phyloP scores from a whole-genome alignment of 2,888 invertebrate species.

The Perizoma flavofasciatum region DNA sequence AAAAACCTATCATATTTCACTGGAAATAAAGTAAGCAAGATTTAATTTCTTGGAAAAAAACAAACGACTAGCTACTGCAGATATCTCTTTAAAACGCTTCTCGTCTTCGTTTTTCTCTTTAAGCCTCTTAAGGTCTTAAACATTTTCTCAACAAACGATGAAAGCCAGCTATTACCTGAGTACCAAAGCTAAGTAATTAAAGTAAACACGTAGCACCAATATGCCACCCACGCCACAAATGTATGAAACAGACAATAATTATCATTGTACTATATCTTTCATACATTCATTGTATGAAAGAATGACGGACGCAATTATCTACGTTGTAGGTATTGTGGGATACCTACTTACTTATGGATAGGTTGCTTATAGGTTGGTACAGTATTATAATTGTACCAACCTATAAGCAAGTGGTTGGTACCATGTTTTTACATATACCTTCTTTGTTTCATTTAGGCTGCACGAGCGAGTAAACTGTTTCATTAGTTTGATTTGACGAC shows the following conservation, averaged over 20 bases:
- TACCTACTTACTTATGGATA: not conserved
- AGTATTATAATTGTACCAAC: not conserved
- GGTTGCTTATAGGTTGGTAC: not conserved
- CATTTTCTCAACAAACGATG: not conserved
- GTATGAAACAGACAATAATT: slow-evolving; percentile 1
- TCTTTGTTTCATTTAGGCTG: not conserved
- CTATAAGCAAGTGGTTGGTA: not conserved
- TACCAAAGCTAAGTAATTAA: slow-evolving; percentile 12
- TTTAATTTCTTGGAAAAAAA: too few relatives aligned
- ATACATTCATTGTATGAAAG: slow-evolving; percentile 15
- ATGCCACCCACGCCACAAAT: slow-evolving; percentile 20
- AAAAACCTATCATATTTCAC: too few relatives aligned
- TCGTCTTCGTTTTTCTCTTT: too few relatives aligned
- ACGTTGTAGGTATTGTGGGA: slow-evolving; percentile 1
- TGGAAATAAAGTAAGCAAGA: too few relatives aligned
- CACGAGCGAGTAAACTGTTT: not conserved
- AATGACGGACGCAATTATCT: slow-evolving; percentile 23
- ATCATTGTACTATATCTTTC: too few relatives aligned
- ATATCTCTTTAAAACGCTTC: too few relatives aligned
- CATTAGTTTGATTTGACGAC: too few relatives aligned
- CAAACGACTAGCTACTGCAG: too few relatives aligned
- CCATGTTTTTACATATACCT: too few relatives aligned
- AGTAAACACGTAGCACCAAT: slow-evolving; percentile 15
- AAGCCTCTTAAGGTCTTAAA: not conserved
- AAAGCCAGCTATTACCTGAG: not conserved